These are phyloP conservation scores for Aspidapion aeneum DNA, from an alignment of 2,888 invertebrate genomes.

Conservation along the genomic window DNA sequence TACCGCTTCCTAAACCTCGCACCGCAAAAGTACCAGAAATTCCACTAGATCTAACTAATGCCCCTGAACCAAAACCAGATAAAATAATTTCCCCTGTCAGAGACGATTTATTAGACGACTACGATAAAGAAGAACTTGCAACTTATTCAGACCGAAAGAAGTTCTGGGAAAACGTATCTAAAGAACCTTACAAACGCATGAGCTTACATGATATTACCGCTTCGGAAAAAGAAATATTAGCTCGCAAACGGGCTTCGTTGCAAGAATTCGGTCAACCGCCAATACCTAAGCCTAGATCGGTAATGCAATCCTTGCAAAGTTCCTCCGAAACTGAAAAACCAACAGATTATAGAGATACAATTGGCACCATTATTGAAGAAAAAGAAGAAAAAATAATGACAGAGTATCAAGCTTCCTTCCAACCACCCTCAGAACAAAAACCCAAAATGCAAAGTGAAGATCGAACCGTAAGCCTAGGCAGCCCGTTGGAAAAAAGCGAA, in stretches of 20 bases:
- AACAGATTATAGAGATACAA: constrained; percentile 19
- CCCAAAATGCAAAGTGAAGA: constrained; percentile 12
- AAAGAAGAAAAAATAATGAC: constrained; percentile 35
- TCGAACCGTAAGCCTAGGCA: constrained; percentile 16
- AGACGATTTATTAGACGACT: constrained; percentile 38
- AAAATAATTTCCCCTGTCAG: constrained; percentile 40
- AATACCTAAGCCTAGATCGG: constrained; percentile 47
- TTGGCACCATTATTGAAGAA: constrained; percentile 17
- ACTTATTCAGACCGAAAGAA: constrained; percentile 51
- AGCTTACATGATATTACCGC: constrained; percentile 38
- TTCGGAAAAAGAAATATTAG: constrained; percentile 31
- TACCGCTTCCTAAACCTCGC: constrained; percentile 53
- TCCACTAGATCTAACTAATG: constrained; percentile 30
- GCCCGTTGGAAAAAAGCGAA: constrained; percentile 33
- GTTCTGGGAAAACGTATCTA: constrained; percentile 51
- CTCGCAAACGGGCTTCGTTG: constrained; percentile 41
- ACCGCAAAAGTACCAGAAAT: constrained; percentile 35
- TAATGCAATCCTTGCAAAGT: constrained; percentile 35
- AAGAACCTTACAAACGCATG: constrained; percentile 41
- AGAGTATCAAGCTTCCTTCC: constrained; percentile 45
- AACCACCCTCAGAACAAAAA: constrained; percentile 36
- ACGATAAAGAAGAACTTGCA: constrained; percentile 38
- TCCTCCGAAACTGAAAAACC: constrained; percentile 23
- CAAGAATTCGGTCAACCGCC: constrained; percentile 44
- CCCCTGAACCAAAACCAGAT: constrained; percentile 27